Conservation (phyloP, 92 coral and sea anemone genomes). For the Actinostola sp. region DNA sequence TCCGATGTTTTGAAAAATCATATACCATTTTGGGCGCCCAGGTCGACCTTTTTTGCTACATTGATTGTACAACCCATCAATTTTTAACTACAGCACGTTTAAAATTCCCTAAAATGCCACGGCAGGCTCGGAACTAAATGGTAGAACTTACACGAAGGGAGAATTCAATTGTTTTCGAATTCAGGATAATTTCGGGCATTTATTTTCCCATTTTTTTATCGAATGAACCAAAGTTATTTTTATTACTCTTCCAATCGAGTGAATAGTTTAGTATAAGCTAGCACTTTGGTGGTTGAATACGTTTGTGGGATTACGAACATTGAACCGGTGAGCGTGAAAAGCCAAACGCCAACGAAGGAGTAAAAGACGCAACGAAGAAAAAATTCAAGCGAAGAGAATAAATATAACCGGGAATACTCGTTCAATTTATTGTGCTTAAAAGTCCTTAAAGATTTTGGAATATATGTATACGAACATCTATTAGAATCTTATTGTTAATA, state of each 20-base stretch:
- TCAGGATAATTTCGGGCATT: not conserved
- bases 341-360: no score
- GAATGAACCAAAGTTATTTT: no score
- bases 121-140: not conserved
- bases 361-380: no score
- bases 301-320: no score
- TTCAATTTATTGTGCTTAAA: not conserved
- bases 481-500: not conserved
- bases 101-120: conserved; percentile 10
- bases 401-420: not conserved
- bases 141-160: not conserved
- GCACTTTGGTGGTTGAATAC: no score
- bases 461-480: not conserved
- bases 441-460: not conserved
- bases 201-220: no score
- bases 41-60: conserved; percentile 8
- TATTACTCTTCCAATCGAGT: no score
- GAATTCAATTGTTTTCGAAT: not conserved
- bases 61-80: not conserved
- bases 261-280: no score
- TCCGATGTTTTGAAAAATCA: conserved; percentile 9
- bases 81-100: conserved; percentile 3
- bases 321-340: no score
- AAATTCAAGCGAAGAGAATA: not conserved
- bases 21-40: conserved; percentile 10